Percentiles rank a stretch among this genome's conserved stretches.
Evolutionary conservation across 2,113 vertebrate species (phyloP).

Genomic region (Sciurus niger): DNA sequence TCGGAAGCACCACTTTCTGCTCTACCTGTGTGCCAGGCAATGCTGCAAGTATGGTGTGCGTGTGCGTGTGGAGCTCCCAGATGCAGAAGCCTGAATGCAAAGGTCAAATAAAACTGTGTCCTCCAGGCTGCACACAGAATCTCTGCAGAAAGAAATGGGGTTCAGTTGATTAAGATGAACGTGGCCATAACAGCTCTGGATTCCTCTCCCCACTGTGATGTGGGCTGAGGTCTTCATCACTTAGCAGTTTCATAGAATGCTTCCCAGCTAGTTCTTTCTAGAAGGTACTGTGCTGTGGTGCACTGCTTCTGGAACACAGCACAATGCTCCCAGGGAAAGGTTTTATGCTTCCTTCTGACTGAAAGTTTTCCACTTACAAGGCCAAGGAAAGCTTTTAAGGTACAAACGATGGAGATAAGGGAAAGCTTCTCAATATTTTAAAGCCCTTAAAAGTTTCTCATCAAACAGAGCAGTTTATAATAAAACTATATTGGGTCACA

Average conservation of each 20-base stretch:
- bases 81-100: too few relatives aligned
- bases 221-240: neutral
- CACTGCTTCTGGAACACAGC: neutral
- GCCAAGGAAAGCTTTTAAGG: constrained; percentile 36
- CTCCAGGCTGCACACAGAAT: neutral
- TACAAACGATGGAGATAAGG: neutral
- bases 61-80: neutral
- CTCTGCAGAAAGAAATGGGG: neutral
- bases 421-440: constrained; percentile 59
- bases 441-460: constrained; percentile 61
- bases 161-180: neutral
- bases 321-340: neutral
- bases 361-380: neutral
- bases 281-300: neutral
- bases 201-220: neutral
- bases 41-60: too few relatives aligned
- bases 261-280: constrained; percentile 22
- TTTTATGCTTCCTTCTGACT: neutral
- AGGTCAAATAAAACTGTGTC: too few relatives aligned
- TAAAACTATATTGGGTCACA: neutral
- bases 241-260: neutral
- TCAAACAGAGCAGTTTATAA: constrained; percentile 6
- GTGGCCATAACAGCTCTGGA: neutral
- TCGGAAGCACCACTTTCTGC: neutral
- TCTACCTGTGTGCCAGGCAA: too few relatives aligned